Conservation (phyloP, 2,888 invertebrate genomes). For the Callyntrura sp. region DNA sequence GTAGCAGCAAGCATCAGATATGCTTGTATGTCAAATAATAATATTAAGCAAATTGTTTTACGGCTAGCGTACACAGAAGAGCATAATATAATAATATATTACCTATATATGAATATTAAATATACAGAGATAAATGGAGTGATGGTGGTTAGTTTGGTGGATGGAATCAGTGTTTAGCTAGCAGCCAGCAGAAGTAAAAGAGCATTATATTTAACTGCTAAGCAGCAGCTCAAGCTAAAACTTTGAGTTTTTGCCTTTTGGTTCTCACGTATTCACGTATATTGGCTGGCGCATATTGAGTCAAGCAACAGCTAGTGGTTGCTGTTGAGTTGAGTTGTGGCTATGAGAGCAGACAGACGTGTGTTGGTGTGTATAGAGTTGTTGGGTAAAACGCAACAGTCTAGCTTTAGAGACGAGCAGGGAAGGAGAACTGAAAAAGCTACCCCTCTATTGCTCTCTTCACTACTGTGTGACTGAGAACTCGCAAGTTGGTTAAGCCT, state of each 20-base stretch:
- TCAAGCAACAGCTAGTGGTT: neutral
- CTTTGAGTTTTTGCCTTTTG: neutral
- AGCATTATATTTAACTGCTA: conserved; percentile 6
- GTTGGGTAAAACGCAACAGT: neutral
- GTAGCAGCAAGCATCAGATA: neutral
- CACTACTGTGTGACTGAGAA: too few species aligned
- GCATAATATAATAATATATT: neutral
- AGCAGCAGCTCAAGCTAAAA: neutral
- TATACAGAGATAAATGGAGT: neutral
- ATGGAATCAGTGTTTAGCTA: conserved; percentile 20
- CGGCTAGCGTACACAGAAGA: neutral
- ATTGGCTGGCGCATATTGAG: neutral
- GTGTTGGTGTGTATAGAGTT: neutral
- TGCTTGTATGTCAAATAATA: neutral
- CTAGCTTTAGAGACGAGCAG: conserved; percentile 15
- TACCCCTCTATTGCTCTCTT: conserved; percentile 46
- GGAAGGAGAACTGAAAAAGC: conserved; percentile 47
- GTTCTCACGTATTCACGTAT: neutral
- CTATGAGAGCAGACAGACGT: conserved; percentile 15
- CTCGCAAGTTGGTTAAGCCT: neutral
- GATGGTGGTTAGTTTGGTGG: neutral
- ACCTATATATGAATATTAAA: neutral
- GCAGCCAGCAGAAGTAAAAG: neutral
- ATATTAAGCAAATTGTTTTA: neutral
- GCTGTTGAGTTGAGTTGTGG: neutral